Conservation (phyloP, 2,888 invertebrate genomes). For the Drosophila bunnanda region DNA sequence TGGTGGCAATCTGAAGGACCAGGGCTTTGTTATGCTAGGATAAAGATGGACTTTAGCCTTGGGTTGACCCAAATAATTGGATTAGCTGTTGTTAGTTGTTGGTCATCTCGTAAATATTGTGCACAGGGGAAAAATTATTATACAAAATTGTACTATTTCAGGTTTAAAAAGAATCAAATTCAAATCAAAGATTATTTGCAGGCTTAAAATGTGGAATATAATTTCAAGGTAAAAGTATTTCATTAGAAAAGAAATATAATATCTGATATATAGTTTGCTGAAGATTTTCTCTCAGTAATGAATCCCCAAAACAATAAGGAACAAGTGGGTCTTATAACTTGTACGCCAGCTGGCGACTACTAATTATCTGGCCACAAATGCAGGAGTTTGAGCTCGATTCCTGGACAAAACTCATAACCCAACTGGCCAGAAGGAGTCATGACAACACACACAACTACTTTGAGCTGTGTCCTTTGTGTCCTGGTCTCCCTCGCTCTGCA, state of each 20-base stretch:
- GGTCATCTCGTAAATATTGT: background rate
- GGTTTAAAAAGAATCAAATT: no score
- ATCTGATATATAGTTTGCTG: background rate
- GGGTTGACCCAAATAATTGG: constrained; percentile 19
- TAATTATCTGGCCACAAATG: constrained; percentile 45
- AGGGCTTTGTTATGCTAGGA: constrained; percentile 1
- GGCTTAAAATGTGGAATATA: background rate
- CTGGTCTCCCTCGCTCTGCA: background rate
- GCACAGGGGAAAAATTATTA: background rate
- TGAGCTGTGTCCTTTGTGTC: background rate
- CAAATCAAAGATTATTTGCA: no score
- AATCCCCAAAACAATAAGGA: constrained; percentile 10
- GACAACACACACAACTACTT: constrained; percentile 30
- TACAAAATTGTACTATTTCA: background rate
- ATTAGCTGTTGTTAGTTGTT: constrained; percentile 7
- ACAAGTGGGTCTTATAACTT: constrained; percentile 12
- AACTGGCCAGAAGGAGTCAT: constrained; percentile 5
- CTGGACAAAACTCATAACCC: background rate
- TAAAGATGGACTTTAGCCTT: constrained; percentile 1
- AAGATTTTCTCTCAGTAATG: background rate
- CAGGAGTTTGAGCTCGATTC: background rate
- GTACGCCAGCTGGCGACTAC: constrained; percentile 27
- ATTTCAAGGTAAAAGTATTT: no score
- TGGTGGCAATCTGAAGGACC: background rate
- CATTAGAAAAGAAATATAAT: background rate